These are phyloP conservation scores for Pomatostomus ruficeps DNA, from an alignment of 2,113 vertebrate species.

Conservation along the genomic window DNA sequence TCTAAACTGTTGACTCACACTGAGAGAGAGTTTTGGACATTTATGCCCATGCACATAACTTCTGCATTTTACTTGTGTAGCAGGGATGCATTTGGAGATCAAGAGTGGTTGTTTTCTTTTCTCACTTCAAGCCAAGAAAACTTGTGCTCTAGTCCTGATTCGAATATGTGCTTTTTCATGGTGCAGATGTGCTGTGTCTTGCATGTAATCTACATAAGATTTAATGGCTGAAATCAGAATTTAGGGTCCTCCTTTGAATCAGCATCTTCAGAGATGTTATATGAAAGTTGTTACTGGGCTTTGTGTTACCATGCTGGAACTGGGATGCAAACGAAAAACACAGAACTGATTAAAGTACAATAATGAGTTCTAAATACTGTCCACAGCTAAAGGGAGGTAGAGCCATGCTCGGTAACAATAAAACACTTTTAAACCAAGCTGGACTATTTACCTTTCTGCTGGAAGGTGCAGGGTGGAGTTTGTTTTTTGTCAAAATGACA, in stretches of 20 bases:
- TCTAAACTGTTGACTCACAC: neutral
- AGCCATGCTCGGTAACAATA: neutral
- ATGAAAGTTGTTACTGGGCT: neutral
- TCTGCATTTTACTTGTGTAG: neutral
- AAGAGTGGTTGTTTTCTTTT: neutral
- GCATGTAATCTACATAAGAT: neutral
- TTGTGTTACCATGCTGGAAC: rapidly evolving
- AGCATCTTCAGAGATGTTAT: neutral
- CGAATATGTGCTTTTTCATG: neutral
- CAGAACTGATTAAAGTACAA: neutral
- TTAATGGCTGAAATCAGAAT: neutral
- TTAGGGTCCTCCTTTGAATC: neutral
- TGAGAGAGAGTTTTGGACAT: neutral
- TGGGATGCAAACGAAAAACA: neutral
- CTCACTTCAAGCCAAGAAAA: neutral
- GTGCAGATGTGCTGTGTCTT: neutral
- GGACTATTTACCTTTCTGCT: neutral
- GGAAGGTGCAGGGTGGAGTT: neutral
- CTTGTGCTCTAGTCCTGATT: neutral
- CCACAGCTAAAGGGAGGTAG: neutral
- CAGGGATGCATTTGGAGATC: neutral
- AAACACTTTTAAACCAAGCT: neutral
- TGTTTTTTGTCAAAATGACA: neutral
- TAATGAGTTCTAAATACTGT: neutral
- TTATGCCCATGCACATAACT: rapidly evolving